A percentile compares a stretch with the other conserved stretches of the same genome.
phyloP scores from a whole-genome alignment of 2,113 vertebrate species.

The Oryctolagus cuniculus region DNA sequence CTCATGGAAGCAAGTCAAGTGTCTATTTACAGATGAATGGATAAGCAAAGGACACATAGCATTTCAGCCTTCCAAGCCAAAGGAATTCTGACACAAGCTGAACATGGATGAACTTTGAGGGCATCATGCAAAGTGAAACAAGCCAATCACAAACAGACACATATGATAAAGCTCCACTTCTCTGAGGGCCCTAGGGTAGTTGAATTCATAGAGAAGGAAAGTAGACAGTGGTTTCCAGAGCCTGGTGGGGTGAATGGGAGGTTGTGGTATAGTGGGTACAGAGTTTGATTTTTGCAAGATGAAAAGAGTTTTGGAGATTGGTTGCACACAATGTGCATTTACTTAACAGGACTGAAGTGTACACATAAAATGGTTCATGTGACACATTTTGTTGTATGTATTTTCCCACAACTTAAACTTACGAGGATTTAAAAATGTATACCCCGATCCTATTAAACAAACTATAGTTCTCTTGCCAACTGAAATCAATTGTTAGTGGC shows the following conservation, averaged over 20 bases:
- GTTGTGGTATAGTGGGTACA: background rate
- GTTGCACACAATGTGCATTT: background rate
- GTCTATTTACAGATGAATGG: too few relatives aligned
- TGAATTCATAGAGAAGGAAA: background rate
- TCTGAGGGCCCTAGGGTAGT: background rate
- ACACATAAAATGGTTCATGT: background rate
- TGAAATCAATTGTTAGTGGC: background rate
- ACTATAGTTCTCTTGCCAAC: conserved; percentile 25
- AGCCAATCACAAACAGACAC: conserved; percentile 11
- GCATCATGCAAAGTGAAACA: background rate
- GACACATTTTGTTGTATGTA: background rate
- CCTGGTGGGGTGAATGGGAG: too few relatives aligned
- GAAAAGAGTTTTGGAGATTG: background rate
- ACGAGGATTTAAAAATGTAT: conserved; percentile 21
- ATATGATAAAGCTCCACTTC: background rate
- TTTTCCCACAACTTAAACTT: background rate
- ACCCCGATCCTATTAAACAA: background rate
- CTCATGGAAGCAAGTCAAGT: background rate
- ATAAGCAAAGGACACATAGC: background rate
- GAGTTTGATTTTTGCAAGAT: background rate
- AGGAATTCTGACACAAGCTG: background rate
- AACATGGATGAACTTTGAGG: background rate
- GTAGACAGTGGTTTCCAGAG: background rate
- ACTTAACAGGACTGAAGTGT: background rate
- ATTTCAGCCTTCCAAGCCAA: background rate